Evolutionary conservation across 1,140 invertebrate genomes (phyloP), one percentile per base, ranked within the genome.

Genomic region (Brevipalpus yothersi): DNA sequence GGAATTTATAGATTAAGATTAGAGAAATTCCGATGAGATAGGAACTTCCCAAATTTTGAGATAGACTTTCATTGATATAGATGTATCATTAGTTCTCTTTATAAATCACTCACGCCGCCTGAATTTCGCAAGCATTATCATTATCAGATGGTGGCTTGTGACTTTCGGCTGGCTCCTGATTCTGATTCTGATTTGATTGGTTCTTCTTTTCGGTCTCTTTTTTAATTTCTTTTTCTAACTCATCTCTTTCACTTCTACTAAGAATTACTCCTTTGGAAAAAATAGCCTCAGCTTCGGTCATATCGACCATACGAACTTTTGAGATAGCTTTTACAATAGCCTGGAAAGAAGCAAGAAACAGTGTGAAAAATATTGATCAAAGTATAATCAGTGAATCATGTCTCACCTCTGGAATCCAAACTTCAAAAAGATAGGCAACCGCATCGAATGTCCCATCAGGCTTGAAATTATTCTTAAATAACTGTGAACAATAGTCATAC

Each of bases 361-460:
- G 23, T n/a, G 19, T 47, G 5, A 31, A 31, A 31, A 31, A 31
- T 31, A 3, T 31, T 31, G 31, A 31, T 45, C n/a, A 17, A 2
- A 19, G 12, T 4, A 12, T n/a, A 19, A 53, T 7, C 3, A 19
- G 13, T 15, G 10, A 41, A 59, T 51, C 8, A 53, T 17, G 42
- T 23, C 31, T 55, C 53, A 63, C 62, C 54, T 62, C 61, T n/a
- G 62, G 62, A 19, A 63, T 56, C 60, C 60, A 63, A 56, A 63
- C 62, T 47, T 63, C 55, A 51, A 63, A 59, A 41, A 63, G 23
- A 51, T 63, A 63, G 39, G 58, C 57, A 41, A 60, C 56, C 19
- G 23, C 19, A 60, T 62, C 60, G 47, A 59, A 59, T 9, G 15
- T 54, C 2, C 11, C 43, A 39, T 59, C 56, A 40, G 47, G n/a